phyloP scores from a whole-genome alignment of 2,797 vertebrate genomes.

The Xiphorhynchus erythropygius region DNA sequence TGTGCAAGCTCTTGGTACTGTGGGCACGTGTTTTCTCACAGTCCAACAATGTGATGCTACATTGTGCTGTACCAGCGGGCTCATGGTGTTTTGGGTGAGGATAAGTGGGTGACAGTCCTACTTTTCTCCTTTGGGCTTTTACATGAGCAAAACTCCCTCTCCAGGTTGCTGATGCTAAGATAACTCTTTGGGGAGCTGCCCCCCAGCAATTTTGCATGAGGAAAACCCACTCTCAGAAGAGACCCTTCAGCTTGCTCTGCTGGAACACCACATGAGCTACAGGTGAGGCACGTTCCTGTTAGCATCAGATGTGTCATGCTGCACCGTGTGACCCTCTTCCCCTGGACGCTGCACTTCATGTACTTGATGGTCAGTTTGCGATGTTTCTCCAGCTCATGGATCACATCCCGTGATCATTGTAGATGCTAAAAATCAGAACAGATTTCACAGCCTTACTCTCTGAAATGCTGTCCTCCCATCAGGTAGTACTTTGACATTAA shows the following conservation, averaged over 20 bases:
- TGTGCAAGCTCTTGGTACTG: background rate
- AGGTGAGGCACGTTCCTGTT: background rate
- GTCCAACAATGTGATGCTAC: background rate
- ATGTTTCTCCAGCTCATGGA: background rate
- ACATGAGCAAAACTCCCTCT: background rate
- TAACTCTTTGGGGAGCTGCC: background rate
- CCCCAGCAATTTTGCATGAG: background rate
- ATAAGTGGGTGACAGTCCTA: background rate
- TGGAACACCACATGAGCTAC: background rate
- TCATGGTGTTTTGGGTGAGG: background rate
- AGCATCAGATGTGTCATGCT: background rate
- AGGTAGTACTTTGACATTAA: background rate
- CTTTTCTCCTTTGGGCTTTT: background rate
- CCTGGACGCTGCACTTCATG: fast-evolving
- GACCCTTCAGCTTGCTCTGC: background rate
- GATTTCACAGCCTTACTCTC: background rate
- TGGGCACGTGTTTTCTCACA: background rate
- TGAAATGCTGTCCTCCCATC: background rate
- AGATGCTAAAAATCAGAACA: background rate
- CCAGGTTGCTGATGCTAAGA: background rate
- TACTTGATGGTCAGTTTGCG: background rate
- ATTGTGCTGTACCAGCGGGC: fast-evolving
- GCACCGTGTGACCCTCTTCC: background rate
- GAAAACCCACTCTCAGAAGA: background rate
- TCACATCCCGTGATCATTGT: background rate